These are phyloP conservation scores for Epsilonema sp. DNA, from an alignment of 2,888 invertebrate species.

Conservation along the genomic window DNA sequence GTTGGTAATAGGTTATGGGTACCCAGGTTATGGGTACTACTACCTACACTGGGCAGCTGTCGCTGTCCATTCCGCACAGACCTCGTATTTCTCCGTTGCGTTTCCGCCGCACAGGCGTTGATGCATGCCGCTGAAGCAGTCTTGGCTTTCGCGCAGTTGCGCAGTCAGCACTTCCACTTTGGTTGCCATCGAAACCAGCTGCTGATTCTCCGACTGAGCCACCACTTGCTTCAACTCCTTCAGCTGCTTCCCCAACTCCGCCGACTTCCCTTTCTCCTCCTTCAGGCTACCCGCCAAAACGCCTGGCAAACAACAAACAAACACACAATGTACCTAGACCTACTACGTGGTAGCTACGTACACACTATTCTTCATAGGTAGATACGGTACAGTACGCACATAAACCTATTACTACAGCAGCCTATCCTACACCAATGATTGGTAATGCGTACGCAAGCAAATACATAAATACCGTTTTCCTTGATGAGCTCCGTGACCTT, in stretches of 20 bases:
- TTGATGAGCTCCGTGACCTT: conserved; percentile 69
- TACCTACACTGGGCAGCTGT: too few species aligned
- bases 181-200: conserved; percentile 23
- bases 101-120: conserved; percentile 13
- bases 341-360: too few species aligned
- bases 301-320: neutral
- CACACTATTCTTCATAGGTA: too few species aligned
- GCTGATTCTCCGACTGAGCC: conserved; percentile 24
- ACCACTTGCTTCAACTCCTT: conserved; percentile 16
- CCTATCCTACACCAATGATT: too few species aligned
- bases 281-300: conserved; percentile 10
- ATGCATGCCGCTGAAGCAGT: conserved; percentile 21
- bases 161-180: conserved; percentile 23
- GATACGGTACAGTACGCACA: too few species aligned
- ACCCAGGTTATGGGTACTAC: too few species aligned
- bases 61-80: too few species aligned
- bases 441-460: too few species aligned
- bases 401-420: too few species aligned
- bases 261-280: conserved; percentile 10
- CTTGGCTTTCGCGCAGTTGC: conserved; percentile 21
- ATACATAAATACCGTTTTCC: conserved; percentile 59
- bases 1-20: too few species aligned
- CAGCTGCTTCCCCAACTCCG: conserved; percentile 13
- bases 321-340: neutral
- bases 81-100: conserved; percentile 10